phyloP scores from a whole-genome alignment of 2,797 vertebrate genomes.

The Steatocranus sp. region DNA sequence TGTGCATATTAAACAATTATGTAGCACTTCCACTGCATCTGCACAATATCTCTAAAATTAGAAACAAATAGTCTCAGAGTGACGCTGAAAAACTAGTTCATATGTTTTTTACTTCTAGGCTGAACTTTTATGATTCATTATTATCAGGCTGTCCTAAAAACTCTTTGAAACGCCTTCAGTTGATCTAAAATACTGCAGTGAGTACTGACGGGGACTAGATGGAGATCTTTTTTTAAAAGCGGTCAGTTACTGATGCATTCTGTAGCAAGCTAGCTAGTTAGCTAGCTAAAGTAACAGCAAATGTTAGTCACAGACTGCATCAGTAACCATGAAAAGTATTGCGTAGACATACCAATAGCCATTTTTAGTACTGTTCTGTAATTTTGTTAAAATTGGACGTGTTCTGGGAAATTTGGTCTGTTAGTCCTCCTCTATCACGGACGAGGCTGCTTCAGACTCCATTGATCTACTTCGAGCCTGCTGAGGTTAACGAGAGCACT shows the following conservation, averaged over 20 bases:
- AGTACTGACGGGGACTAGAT: not conserved
- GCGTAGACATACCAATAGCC: not conserved
- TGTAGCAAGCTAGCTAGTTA: not conserved
- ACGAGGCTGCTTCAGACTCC: not conserved
- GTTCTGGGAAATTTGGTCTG: not conserved
- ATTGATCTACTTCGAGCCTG: slow-evolving; percentile 10
- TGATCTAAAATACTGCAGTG: not conserved
- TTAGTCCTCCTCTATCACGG: not conserved
- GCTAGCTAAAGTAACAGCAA: not conserved
- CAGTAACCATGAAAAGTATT: not conserved
- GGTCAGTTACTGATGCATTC: not conserved
- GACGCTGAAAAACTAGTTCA: not conserved
- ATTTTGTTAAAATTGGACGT: not conserved
- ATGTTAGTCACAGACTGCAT: not conserved
- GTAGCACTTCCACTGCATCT: not conserved
- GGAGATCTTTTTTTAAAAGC: not conserved
- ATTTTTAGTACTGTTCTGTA: not conserved
- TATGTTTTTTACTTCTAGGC: not conserved
- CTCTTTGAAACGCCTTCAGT: not conserved
- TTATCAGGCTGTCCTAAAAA: not conserved
- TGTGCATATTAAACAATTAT: not conserved
- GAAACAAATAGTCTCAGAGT: not conserved
- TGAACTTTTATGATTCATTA: not conserved
- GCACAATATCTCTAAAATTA: not conserved
- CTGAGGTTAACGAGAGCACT: slow-evolving; percentile 1